Evolutionary conservation across 2,113 vertebrate genomes (phyloP).

Genomic region (Rhinogobius similis): DNA sequence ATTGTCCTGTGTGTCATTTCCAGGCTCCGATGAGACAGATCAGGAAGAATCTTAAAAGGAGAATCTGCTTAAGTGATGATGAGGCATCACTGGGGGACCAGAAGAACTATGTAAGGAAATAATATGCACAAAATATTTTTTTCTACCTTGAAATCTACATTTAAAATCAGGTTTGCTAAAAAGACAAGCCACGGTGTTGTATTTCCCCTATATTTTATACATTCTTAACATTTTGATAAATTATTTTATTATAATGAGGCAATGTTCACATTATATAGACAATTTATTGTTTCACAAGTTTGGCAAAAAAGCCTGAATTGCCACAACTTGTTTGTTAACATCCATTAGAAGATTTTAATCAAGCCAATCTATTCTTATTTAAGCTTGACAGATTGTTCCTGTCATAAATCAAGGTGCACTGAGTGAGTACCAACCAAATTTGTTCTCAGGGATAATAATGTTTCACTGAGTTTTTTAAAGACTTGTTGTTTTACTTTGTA

Average conservation of each 20-base stretch:
- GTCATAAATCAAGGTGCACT: constrained; percentile 53
- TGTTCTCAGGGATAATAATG: constrained; percentile 80
- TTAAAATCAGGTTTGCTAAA: constrained; percentile 66
- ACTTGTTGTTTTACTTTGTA: constrained; percentile 47
- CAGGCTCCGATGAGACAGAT: constrained; percentile 77
- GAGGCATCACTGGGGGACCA: constrained; percentile 54
- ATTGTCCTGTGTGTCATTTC: background rate
- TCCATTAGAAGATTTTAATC: background rate
- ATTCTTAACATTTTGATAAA: constrained; percentile 31
- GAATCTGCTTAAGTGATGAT: constrained; percentile 51
- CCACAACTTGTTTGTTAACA: background rate
- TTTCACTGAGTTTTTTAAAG: constrained; percentile 40
- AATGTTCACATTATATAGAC: background rate
- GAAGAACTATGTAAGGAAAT: constrained; percentile 56
- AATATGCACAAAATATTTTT: constrained; percentile 72
- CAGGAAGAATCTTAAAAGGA: constrained; percentile 66
- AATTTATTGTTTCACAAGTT: background rate
- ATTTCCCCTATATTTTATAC: constrained; percentile 50
- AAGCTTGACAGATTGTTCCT: constrained; percentile 5
- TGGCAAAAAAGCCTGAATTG: background rate
- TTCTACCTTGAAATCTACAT: constrained; percentile 49
- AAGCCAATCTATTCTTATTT: constrained; percentile 5
- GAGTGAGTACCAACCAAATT: constrained; percentile 73
- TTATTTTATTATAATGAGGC: constrained; percentile 15
- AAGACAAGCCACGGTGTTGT: constrained; percentile 54